Evolutionary conservation across 2,113 vertebrate genomes (phyloP), one percentile per base, ranked within the genome.

Genomic region (Synodontis membranacea): DNA sequence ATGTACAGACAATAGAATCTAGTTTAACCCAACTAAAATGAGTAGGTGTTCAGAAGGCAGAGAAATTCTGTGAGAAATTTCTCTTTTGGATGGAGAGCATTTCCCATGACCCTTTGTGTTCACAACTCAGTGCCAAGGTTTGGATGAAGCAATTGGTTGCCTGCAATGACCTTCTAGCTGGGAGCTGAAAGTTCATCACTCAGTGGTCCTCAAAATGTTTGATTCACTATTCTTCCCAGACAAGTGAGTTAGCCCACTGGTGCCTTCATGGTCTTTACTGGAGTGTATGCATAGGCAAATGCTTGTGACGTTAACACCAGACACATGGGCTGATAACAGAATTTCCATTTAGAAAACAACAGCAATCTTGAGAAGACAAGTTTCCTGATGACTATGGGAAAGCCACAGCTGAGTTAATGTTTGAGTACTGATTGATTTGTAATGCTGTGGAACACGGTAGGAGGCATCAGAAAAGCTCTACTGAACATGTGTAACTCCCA

Each of bases 181-280:
- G 23, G 42, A 87, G 50, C 28, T 44, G 1, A 52, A 25, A 23
- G 14, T n/a, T 80, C 50, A 82, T 66, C 82, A 42, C 15, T 86
- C 84, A 88, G 89, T 86, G 89, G 88, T 91, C 58, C 39, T 75
- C n/a, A 44, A 64, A 54, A 75, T 23, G 85, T 85, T 91, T 84
- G 66, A 39, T 56, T 60, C 66, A 42, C 44, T 68, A 80, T 79
- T 74, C 89, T 85, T 91, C 85, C 89, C 87, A 90, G 85, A 88
- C 70, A 54, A 66, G n/a, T 10, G n/a, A 34, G 42, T 34, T 25
- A 28, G 9, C 28, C 54, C 42, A 39, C 14, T 37, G 84, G 39
- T 37, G 56, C n/a, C 39, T 37, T 76, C 4, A 10, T 48, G 56
- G 34, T 48, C 48, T 76, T 66, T 66, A 64, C 84, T 79, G 31